phyloP scores from a whole-genome alignment of 1,140 invertebrate species.

The Drosophila willistoni region DNA sequence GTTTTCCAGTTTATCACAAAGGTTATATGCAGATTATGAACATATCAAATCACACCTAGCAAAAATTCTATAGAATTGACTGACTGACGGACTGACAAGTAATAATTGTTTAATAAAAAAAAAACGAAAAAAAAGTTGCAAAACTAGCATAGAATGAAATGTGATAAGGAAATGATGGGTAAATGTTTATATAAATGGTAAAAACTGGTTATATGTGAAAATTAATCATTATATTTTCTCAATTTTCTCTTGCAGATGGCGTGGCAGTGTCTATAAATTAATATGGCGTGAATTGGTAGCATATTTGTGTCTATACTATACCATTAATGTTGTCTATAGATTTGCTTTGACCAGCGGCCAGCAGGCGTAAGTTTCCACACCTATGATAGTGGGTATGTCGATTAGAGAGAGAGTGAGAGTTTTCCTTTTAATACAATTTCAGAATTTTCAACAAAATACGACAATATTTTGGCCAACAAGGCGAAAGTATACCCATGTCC shows the following conservation, averaged over 20 bases:
- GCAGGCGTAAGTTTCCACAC: conserved; percentile 88
- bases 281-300: conserved; percentile 96
- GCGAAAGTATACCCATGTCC: conserved; percentile 94
- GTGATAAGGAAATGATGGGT: conserved; percentile 39
- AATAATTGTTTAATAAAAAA: conserved; percentile 30
- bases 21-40: conserved; percentile 46
- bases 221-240: too few relatives aligned
- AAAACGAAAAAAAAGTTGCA: conserved; percentile 28
- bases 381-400: too few relatives aligned
- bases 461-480: conserved; percentile 91
- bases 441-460: conserved; percentile 92
- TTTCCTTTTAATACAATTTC: not conserved
- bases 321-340: conserved; percentile 94
- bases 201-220: conserved; percentile 31
- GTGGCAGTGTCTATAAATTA: conserved; percentile 98
- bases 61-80: conserved; percentile 54
- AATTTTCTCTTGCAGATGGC: conserved; percentile 88
- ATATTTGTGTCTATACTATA: conserved; percentile 93
- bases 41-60: conserved; percentile 42
- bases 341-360: conserved; percentile 91
- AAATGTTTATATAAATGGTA: not conserved
- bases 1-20: conserved; percentile 55
- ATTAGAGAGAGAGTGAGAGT: not conserved
- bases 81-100: not conserved
- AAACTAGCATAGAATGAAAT: conserved; percentile 40